Percentiles rank a stretch among this genome's conserved stretches.
phyloP scores from a whole-genome alignment of 2,888 invertebrate genomes.

The Spicauda simplicius region DNA sequence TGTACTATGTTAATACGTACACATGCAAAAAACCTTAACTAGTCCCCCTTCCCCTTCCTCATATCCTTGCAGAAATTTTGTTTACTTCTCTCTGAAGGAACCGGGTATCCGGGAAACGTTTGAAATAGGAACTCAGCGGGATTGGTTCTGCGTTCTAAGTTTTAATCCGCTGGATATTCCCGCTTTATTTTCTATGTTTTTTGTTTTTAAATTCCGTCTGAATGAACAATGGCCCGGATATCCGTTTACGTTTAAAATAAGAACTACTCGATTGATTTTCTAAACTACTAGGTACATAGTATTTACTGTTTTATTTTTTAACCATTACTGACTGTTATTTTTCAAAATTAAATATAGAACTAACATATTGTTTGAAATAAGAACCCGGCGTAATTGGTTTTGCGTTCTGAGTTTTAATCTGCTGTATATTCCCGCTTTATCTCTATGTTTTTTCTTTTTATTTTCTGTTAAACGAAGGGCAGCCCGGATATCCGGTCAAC shows the following conservation, averaged over 20 bases:
- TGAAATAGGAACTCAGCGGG: conserved; percentile 67
- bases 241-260: background rate
- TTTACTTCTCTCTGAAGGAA: conserved; percentile 82
- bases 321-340: too few species aligned
- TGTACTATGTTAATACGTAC: conserved; percentile 47
- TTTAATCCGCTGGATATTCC: conserved; percentile 46
- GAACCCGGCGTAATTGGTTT: too few species aligned
- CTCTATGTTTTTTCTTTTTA: too few species aligned
- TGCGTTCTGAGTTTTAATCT: too few species aligned
- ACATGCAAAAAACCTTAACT: conserved; percentile 81
- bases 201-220: background rate
- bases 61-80: conserved; percentile 84
- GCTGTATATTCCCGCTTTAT: too few species aligned
- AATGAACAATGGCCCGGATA: background rate
- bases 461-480: too few species aligned
- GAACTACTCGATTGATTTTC: background rate
- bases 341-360: too few species aligned
- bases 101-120: conserved; percentile 55
- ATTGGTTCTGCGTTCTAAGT: conserved; percentile 65
- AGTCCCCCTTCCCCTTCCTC: conserved; percentile 58
- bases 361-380: too few species aligned
- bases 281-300: too few species aligned
- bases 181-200: background rate
- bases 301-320: too few species aligned
- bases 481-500: too few species aligned